These are phyloP conservation scores for Maniola jurtina DNA, from an alignment of 1,140 invertebrate genomes.

Conservation along the genomic window DNA sequence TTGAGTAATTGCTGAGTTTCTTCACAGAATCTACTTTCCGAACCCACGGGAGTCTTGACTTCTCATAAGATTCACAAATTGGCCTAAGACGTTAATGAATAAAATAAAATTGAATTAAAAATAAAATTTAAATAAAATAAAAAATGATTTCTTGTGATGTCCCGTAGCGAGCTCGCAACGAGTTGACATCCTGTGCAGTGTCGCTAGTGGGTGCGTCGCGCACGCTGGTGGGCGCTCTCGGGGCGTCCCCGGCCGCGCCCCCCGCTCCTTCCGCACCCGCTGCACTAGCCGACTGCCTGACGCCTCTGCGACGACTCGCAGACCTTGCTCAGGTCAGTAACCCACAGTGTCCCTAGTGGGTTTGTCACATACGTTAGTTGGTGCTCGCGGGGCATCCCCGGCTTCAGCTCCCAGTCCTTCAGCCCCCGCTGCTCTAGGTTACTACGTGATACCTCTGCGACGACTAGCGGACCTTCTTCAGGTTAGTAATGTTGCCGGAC, in stretches of 20 bases:
- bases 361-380: slow-evolving; percentile 90
- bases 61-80: too few relatives aligned
- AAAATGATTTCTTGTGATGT: not conserved
- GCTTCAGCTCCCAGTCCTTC: slow-evolving; percentile 71
- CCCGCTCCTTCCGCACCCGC: slow-evolving; percentile 79
- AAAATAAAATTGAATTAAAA: too few relatives aligned
- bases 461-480: slow-evolving; percentile 83
- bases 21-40: too few relatives aligned
- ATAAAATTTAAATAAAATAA: too few relatives aligned
- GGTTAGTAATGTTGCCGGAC: slow-evolving; percentile 42
- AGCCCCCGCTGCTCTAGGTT: slow-evolving; percentile 82
- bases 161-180: slow-evolving; percentile 83
- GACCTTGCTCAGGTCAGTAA: slow-evolving; percentile 81
- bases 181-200: slow-evolving; percentile 88
- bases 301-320: slow-evolving; percentile 82
- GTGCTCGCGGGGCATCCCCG: slow-evolving; percentile 82
- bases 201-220: slow-evolving; percentile 91
- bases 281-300: slow-evolving; percentile 85
- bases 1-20: too few relatives aligned
- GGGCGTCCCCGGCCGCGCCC: slow-evolving; percentile 67
- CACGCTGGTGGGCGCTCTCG: slow-evolving; percentile 88
- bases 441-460: slow-evolving; percentile 84
- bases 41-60: too few relatives aligned
- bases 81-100: too few relatives aligned
- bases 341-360: slow-evolving; percentile 83